phyloP scores from a whole-genome alignment of 2,797 vertebrate genomes.

The Danio kyathit region DNA sequence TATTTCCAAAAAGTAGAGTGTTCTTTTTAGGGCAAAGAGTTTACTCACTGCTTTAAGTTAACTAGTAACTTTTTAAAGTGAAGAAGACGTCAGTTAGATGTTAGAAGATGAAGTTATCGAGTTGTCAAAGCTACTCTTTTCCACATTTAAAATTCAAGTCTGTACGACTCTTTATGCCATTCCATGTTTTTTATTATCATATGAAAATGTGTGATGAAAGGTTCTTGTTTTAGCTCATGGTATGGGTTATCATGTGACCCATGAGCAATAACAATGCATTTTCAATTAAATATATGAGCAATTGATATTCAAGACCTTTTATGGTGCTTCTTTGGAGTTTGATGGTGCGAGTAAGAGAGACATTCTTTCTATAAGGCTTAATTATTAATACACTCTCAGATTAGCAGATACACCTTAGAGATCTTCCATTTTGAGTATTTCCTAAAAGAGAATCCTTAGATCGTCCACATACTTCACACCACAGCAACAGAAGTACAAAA shows the following conservation, averaged over 20 bases:
- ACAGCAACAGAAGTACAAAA: constrained; percentile 16
- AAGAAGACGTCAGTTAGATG: too few species aligned
- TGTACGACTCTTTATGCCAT: too few species aligned
- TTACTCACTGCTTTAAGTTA: too few species aligned
- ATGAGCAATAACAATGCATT: neutral
- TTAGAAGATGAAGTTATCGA: too few species aligned
- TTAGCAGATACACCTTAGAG: neutral
- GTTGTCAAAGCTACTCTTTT: neutral
- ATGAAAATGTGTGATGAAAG: neutral
- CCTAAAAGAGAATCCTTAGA: neutral
- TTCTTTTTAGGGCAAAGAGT: too few species aligned
- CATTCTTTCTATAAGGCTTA: neutral
- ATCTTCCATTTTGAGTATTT: neutral
- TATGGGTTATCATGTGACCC: neutral
- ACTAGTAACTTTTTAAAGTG: too few species aligned
- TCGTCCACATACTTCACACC: neutral
- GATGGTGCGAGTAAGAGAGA: too few species aligned
- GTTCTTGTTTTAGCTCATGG: neutral
- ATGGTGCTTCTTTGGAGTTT: too few species aligned
- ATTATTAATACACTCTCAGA: neutral
- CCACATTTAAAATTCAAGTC: too few species aligned
- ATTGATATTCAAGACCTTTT: neutral
- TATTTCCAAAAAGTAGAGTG: too few species aligned
- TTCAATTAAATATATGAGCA: neutral
- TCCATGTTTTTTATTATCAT: neutral